Conservation (phyloP, 2,888 invertebrate species). For the Theretra japonica region DNA sequence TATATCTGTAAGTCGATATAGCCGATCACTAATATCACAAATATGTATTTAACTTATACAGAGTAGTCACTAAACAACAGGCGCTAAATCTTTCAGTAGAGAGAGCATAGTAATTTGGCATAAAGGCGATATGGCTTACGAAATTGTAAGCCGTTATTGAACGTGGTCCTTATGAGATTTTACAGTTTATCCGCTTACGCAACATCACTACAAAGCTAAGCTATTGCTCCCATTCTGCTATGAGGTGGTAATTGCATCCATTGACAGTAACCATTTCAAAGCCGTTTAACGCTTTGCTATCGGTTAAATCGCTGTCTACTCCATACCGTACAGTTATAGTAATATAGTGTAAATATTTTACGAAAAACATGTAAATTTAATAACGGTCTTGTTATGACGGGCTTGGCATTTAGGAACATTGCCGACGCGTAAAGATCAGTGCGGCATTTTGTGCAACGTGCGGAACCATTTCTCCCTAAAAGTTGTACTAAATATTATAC, state of each 20-base stretch:
- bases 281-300: neutral
- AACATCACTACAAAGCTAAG: neutral
- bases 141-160: neutral
- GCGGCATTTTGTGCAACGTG: neutral
- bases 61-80: neutral
- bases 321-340: neutral
- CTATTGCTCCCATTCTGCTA: neutral
- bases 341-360: constrained; percentile 1
- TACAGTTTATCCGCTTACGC: neutral
- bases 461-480: neutral
- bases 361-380: neutral
- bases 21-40: neutral
- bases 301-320: too few relatives aligned
- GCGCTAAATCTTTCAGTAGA: too few relatives aligned
- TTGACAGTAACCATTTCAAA: constrained; percentile 7
- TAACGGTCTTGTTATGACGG: neutral
- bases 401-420: constrained; percentile 1
- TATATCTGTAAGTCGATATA: neutral
- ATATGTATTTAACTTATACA: neutral
- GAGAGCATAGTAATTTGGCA: neutral
- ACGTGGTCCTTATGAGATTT: neutral
- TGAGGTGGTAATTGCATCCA: constrained; percentile 14
- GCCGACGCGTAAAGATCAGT: constrained; percentile 7
- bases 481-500: neutral
- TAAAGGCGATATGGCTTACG: neutral